phyloP scores from a whole-genome alignment of 2,113 vertebrate genomes.

The Sardina pilchardus region DNA sequence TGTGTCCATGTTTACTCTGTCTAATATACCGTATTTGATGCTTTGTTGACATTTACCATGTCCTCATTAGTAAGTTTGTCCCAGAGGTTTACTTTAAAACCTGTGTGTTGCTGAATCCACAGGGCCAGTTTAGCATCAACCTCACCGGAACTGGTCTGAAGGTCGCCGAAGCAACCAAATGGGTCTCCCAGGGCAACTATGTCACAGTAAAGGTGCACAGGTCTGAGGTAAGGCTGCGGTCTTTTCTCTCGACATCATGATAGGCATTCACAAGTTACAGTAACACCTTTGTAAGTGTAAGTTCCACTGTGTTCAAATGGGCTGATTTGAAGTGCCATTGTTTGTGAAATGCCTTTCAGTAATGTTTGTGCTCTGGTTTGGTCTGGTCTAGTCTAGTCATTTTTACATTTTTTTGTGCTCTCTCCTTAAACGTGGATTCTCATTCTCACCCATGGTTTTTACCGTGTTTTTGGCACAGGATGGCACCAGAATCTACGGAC shows the following conservation, averaged over 20 bases:
- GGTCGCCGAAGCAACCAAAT: slow-evolving; percentile 81
- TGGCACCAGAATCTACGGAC: slow-evolving; percentile 89
- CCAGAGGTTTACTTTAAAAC: not conserved
- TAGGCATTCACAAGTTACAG: not conserved
- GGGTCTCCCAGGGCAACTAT: slow-evolving; percentile 91
- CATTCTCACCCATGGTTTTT: not conserved
- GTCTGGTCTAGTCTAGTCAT: not conserved
- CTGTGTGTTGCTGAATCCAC: slow-evolving; percentile 22
- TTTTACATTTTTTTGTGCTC: not conserved
- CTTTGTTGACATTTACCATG: not conserved
- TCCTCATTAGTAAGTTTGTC: not conserved
- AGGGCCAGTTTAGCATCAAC: slow-evolving; percentile 96
- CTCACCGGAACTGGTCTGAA: slow-evolving; percentile 87
- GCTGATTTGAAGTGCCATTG: not conserved
- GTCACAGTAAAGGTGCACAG: slow-evolving; percentile 85
- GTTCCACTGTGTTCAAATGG: not conserved
- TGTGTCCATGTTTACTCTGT: not conserved
- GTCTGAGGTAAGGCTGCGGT: slow-evolving; percentile 80
- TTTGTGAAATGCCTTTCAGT: not conserved
- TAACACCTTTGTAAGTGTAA: not conserved
- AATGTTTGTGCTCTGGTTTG: not conserved
- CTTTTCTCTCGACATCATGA: not conserved
- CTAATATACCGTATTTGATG: not conserved
- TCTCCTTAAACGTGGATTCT: not conserved
- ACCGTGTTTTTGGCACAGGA: slow-evolving; percentile 72